Base-by-base conservation (phyloP, 2,888 invertebrate species). In the Cistogaster globosa region DNA sequence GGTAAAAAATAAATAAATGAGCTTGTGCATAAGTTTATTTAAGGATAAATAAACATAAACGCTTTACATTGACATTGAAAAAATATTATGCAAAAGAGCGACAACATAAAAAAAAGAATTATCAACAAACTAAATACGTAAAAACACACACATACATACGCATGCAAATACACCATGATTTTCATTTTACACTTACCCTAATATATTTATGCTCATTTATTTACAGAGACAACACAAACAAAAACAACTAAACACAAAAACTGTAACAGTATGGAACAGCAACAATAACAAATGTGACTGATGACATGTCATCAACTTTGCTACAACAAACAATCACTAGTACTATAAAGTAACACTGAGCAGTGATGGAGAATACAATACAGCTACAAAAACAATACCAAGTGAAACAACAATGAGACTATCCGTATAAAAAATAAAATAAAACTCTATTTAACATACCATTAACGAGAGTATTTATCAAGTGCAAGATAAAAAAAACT, bases 301-400 rank as follows among this genome's bases (percentile, higher is more conserved):
- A 88, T 87, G 88, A 87, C 87, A 88, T 84, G 86, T 87, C 87
- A 86, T 85, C 86, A 86, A 85, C 82, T 82, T 83, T 85, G 79
- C 26, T 84, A 84, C 84, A 80, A 83, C 79, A 86, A 84, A 85
- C 75, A 85, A 82, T 71, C 75, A 85, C 58, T 81, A 69, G 69
- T 58, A 62, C 58, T 57, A 51, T 45, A 42, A 1, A 74, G 65
- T 75, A 51, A 68, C 51, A 58, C n/a, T 14, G 20, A 69, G 51
- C 63, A 42, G 48, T n/a, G 58, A 48, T 51, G 55, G 42, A 68
- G 26, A 62, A 69, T 38, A 38, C 42, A 68, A n/a, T 57, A 69
- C 48, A 36, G 63, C 22, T 48, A 48, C 20, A 53, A 53, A 1
- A 53, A 62, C 65, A 18, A 71, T 55, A n/a, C 3, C 55, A 55